These are phyloP conservation scores for Amiota communis DNA, from an alignment of 2,888 invertebrate species.

Conservation along the genomic window DNA sequence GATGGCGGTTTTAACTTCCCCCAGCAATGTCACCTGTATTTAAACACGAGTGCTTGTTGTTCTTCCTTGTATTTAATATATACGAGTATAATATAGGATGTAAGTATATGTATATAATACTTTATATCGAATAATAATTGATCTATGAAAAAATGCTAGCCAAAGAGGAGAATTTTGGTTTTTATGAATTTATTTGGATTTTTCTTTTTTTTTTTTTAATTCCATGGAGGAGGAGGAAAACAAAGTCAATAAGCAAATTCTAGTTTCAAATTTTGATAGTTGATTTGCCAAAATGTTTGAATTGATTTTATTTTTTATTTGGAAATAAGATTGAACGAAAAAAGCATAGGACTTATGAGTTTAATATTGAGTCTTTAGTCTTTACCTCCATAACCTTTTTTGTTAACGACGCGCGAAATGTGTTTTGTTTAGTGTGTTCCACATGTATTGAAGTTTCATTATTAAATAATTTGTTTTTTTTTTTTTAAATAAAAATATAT, in stretches of 20 bases:
- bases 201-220: neutral
- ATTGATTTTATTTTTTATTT: constrained; percentile 1
- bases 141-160: no score
- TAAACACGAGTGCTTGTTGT: no score
- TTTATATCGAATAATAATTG: no score
- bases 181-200: neutral
- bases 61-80: no score
- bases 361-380: constrained; percentile 34
- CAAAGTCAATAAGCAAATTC: constrained; percentile 1
- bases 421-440: constrained; percentile 5
- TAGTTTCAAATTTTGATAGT: neutral
- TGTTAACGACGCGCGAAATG: constrained; percentile 32
- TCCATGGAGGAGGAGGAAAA: constrained; percentile 7
- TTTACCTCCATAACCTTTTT: constrained; percentile 68
- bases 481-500: constrained; percentile 8
- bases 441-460: constrained; percentile 15
- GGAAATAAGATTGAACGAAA: constrained; percentile 21
- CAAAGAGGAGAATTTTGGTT: no score
- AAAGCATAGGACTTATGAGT: constrained; percentile 40
- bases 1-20: no score
- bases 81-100: no score
- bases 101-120: no score
- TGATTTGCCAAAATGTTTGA: constrained; percentile 18
- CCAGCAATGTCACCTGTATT: no score
- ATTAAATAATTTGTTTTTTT: constrained; percentile 29